Evolutionary conservation across 2,113 vertebrate genomes (phyloP).

Genomic region (Sphyrna mokarran): DNA sequence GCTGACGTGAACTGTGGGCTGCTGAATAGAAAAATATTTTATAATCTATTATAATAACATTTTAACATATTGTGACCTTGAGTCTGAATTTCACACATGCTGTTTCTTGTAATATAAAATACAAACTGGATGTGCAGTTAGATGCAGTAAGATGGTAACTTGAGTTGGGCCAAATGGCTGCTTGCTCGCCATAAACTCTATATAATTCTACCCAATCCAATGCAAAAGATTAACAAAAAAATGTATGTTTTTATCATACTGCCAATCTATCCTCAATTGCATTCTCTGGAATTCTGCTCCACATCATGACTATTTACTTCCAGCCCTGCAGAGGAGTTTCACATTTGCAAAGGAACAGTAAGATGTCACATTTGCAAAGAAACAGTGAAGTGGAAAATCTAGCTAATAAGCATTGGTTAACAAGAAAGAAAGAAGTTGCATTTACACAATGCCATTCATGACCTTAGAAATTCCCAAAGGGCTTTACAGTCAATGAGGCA

Average conservation of each 20-base stretch:
- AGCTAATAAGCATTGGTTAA: not conserved
- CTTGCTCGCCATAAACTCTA: not conserved
- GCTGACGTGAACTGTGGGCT: not conserved
- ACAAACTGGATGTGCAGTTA: not conserved
- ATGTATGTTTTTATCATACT: not conserved
- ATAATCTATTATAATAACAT: no score
- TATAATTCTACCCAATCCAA: not conserved
- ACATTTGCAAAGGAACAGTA: not conserved
- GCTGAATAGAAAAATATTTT: not conserved
- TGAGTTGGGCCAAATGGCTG: not conserved
- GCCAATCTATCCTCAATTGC: not conserved
- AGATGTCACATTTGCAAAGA: not conserved
- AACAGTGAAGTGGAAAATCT: not conserved
- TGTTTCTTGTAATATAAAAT: not conserved
- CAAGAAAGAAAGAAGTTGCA: not conserved
- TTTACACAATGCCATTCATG: not conserved
- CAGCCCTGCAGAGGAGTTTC: not conserved
- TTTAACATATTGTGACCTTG: not conserved
- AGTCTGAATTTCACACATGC: not conserved
- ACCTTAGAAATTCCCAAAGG: not conserved
- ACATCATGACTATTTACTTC: not conserved
- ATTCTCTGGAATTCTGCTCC: not conserved
- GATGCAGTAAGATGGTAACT: not conserved
- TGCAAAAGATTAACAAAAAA: not conserved
- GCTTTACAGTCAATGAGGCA: not conserved